phyloP scores from a whole-genome alignment of 2,888 invertebrate species.

The Xestobium rufovillosum region DNA sequence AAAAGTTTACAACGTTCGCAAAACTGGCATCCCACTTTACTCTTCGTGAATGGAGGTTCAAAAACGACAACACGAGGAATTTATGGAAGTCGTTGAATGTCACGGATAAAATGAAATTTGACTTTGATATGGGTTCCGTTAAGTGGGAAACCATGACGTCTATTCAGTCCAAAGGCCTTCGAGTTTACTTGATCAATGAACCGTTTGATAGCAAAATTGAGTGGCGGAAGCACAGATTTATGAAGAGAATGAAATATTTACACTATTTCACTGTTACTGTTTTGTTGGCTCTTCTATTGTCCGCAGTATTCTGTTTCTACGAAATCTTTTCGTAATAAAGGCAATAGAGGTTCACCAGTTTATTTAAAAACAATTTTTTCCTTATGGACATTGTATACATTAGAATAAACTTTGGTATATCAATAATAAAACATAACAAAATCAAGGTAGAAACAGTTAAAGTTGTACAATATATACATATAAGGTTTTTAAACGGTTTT shows the following conservation, averaged over 20 bases:
- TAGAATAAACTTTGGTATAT: too few species aligned
- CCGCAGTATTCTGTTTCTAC: too few species aligned
- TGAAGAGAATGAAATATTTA: too few species aligned
- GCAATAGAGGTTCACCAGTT: too few species aligned
- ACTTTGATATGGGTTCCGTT: slow-evolving; percentile 61
- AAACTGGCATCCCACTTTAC: neutral
- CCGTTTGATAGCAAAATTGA: slow-evolving; percentile 62
- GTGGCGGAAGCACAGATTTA: slow-evolving; percentile 26
- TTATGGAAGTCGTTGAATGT: slow-evolving; percentile 51
- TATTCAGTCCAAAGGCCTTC: slow-evolving; percentile 12
- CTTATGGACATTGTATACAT: too few species aligned
- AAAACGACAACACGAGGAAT: slow-evolving; percentile 43
- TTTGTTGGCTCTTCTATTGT: slow-evolving; percentile 5
- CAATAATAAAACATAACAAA: too few species aligned
- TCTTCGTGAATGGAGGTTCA: slow-evolving; percentile 56
- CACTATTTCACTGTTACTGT: too few species aligned
- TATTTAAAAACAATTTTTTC: too few species aligned
- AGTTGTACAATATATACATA: too few species aligned
- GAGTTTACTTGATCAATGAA: slow-evolving; percentile 43
- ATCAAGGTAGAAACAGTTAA: too few species aligned
- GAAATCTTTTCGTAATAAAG: too few species aligned
- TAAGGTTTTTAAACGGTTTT: too few species aligned
- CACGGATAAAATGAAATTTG: slow-evolving; percentile 55
- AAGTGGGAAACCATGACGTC: slow-evolving; percentile 61
- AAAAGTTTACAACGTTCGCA: neutral